Evolutionary conservation across 2,113 vertebrate species (phyloP).

Genomic region (Ahaetulla prasina): DNA sequence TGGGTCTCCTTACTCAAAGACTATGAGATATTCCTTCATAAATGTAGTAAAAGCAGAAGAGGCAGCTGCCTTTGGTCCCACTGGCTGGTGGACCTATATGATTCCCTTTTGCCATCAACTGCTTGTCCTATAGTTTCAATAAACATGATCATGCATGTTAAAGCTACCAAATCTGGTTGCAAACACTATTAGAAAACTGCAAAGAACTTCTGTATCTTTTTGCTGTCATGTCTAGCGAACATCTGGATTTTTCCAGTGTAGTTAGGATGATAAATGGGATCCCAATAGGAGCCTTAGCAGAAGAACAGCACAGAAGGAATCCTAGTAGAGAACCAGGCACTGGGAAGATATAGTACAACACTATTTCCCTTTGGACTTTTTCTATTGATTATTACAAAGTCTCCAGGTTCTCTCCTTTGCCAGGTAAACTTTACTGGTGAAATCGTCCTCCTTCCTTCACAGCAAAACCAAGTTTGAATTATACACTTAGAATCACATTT

Average conservation of each 20-base stretch:
- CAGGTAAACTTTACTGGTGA: neutral
- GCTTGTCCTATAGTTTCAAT: neutral
- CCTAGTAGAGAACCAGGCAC: neutral
- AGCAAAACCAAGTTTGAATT: neutral
- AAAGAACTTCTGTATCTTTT: neutral
- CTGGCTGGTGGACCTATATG: neutral
- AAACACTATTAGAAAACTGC: neutral
- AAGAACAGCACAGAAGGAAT: neutral
- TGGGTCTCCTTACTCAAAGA: neutral
- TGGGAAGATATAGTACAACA: neutral
- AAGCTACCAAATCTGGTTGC: neutral
- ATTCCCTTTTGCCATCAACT: neutral
- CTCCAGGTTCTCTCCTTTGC: neutral
- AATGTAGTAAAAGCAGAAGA: neutral
- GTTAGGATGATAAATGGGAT: neutral
- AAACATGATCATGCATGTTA: neutral
- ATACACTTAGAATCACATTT: neutral
- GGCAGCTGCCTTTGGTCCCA: neutral
- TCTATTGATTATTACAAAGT: neutral
- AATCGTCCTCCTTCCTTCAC: neutral
- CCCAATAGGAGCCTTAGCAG: neutral
- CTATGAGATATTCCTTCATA: neutral
- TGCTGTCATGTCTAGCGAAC: neutral
- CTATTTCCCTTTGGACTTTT: neutral
- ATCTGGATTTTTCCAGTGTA: neutral